A percentile compares a stretch with the other conserved stretches of the same genome.
These are phyloP conservation scores for Babylonia areolata DNA, from an alignment of 1,140 invertebrate species.

Conservation along the genomic window DNA sequence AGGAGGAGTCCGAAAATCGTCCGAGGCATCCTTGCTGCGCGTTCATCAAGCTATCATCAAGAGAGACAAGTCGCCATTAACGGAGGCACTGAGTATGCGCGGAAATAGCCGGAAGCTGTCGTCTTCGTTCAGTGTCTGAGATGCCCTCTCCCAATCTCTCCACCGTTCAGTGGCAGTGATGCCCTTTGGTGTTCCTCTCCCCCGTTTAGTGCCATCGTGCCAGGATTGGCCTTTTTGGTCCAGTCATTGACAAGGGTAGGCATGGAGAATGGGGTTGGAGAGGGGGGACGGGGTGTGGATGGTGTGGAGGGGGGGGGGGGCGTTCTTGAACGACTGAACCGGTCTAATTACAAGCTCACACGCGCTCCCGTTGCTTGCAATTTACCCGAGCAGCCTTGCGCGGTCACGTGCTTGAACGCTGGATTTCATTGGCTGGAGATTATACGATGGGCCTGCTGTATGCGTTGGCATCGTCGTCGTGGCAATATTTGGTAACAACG, in stretches of 20 bases:
- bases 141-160: neutral
- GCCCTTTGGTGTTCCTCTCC: neutral
- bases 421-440: neutral
- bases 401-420: neutral
- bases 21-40: too few relatives aligned
- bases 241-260: neutral
- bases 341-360: neutral
- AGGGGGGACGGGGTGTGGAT: neutral
- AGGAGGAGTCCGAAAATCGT: too few relatives aligned
- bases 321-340: neutral
- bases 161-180: neutral
- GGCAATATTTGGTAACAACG: too few relatives aligned
- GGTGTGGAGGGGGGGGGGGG: neutral
- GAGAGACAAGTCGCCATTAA: too few relatives aligned
- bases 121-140: neutral
- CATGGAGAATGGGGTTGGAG: neutral
- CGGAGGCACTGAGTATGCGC: neutral
- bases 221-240: neutral
- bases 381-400: neutral
- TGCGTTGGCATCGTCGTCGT: constrained; percentile 4
- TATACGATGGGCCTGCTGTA: neutral
- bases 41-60: too few relatives aligned
- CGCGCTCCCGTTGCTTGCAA: neutral
- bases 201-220: constrained; percentile 6
- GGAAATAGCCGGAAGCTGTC: neutral